A percentile compares a stretch with the other conserved stretches of the same genome.
Evolutionary conservation across 2,797 vertebrate species (phyloP).

Genomic region (Enteromius anoplus): DNA sequence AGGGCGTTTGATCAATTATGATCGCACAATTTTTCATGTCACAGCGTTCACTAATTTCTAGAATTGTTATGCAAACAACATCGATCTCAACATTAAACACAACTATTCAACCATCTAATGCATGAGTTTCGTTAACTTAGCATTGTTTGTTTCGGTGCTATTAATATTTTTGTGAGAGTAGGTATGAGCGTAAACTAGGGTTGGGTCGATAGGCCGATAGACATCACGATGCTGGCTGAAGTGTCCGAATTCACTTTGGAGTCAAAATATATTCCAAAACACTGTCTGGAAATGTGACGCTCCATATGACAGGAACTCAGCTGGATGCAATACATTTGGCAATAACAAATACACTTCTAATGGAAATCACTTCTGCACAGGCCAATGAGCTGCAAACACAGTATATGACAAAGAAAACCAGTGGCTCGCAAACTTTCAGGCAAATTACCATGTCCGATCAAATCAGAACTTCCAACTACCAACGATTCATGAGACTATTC

Average conservation of each 20-base stretch:
- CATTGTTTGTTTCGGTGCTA: too few species aligned
- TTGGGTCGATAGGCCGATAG: too few species aligned
- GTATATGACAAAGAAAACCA: background rate
- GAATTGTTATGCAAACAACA: too few species aligned
- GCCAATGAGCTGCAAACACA: background rate
- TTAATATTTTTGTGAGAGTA: too few species aligned
- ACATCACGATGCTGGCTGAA: too few species aligned
- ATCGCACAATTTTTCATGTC: too few species aligned
- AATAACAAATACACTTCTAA: conserved; percentile 8
- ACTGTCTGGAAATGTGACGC: conserved; percentile 28
- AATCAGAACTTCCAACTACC: background rate
- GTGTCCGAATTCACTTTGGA: background rate
- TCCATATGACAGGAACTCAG: background rate
- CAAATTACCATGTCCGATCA: background rate
- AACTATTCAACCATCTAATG: too few species aligned
- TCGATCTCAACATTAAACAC: too few species aligned
- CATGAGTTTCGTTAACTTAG: too few species aligned
- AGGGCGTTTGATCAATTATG: too few species aligned
- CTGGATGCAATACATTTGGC: conserved; percentile 5
- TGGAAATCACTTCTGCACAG: conserved; percentile 10
- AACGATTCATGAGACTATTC: background rate
- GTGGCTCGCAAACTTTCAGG: background rate
- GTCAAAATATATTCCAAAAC: conserved; percentile 2
- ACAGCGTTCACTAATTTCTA: too few species aligned
- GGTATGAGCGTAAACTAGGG: too few species aligned